Base-by-base conservation (phyloP, 1,140 invertebrate genomes). In the Charaxes varanes region DNA sequence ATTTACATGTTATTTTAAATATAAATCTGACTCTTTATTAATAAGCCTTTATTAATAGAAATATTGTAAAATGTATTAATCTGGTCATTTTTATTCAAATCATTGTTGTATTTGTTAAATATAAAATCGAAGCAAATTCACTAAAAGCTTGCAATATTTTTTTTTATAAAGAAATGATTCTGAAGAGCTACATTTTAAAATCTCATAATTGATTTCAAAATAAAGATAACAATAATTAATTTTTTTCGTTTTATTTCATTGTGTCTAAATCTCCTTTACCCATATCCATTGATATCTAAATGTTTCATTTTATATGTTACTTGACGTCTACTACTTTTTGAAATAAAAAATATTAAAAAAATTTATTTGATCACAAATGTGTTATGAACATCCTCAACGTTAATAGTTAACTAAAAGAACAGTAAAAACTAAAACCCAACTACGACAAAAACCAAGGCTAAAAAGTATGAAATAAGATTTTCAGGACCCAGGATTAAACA, bases 21-120 rank as follows among this genome's bases (percentile, higher is more conserved):
- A 73, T 72, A 74, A 69, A 71, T 68, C 67, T 77, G 76, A 80
- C 78, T 72, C 52, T n/a, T n/a, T 77, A 73, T 62, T 49, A 66
- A 71, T 77, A 78, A 77, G 68, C 60, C 62, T 64, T 70, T 77
- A 77, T 71, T 78, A 73, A 64, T 70, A 74, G 61, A 72, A 63
- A 58, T 76, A 65, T 71, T 62, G 52, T 66, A 71, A 77, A 76
- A 66, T 58, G n/a, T 76, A 82, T 78, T 82, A 82, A 82, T 82
- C 78, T 82, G 78, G 78, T 82, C 78, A 82, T 82, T 80, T 77
- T 78, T 72, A 73, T 74, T 80, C 76, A 77, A 74, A 77, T 70
- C 66, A 72, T 76, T 72, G 71, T 79, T 79, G 65, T 79, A 70
- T 74, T 82, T 79, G 68, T 83, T 77, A 59, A 67, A 62, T 78